Evolutionary conservation across 2,888 invertebrate species (phyloP), one percentile per base, ranked within the genome.

Genomic region (Heliconius sara): DNA sequence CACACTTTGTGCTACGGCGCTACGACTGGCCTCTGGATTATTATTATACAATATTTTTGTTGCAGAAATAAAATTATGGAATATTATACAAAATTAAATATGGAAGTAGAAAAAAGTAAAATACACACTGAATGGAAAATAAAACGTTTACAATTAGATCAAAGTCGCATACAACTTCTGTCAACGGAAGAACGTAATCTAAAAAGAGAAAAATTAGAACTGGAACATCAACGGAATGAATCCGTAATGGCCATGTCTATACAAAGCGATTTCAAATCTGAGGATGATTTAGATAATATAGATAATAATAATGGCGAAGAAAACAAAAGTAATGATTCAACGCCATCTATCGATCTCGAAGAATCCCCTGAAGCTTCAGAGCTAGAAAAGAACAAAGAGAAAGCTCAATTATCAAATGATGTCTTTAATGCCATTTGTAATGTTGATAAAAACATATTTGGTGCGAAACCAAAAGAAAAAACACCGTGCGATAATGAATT

Each of bases 51-150:
- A 34, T 67, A 57, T 70, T n/a, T 47, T 79, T 27, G 81, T 95
- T 94, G 60, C 84, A 97, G 96, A 71, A 92, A 93, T 79, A 96
- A 96, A 89, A 95, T 96, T 84, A 94, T 96, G 86, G 95, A 96
- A 84, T 96, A 97, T 87, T 97, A 97, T 85, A 95, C 96, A n/a
- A 95, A 96, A 85, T 87, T 97, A 67, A 96, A 96, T 63, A 95
- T 95, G 87, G 95, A 96, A 85, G 95, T 96, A 0, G 96, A 96
- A 80, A 96, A 94, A 83, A 95, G 96, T 80, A 95, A 95, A 81
- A 87, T 95, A 63, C 96, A 95, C 83, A 95, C 96, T 0, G 95
- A 95, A 83, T 96, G 96, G 96, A 95, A 96, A 85, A 93, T 95
- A 72, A 95, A 93, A 90, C 90, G 94, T 19, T 86, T 93, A 70